Conservation (phyloP, 2,888 invertebrate species). For the Calliscelio sp. region DNA sequence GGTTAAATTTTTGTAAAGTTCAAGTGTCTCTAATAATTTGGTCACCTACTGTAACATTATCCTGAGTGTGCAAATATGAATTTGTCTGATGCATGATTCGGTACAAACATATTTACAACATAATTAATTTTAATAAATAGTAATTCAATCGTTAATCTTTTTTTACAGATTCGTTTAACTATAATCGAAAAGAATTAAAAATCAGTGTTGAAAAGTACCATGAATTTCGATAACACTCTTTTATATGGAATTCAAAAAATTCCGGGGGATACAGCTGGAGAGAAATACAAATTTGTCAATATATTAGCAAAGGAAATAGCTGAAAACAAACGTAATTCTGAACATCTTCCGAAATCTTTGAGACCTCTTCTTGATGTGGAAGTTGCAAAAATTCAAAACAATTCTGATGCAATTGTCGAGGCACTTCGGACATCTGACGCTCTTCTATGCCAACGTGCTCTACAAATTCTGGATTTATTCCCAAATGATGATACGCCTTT, state of each 20-base stretch:
- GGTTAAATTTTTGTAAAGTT: no score
- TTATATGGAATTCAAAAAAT: slow-evolving; percentile 80
- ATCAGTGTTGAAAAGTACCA: background rate
- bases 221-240: slow-evolving; percentile 1
- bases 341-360: slow-evolving; percentile 74
- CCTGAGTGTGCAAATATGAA: no score
- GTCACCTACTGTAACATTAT: no score
- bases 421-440: slow-evolving; percentile 81
- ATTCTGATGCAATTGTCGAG: slow-evolving; percentile 74
- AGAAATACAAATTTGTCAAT: slow-evolving; percentile 79
- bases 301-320: slow-evolving; percentile 60
- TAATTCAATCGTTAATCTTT: no score
- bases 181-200: no score
- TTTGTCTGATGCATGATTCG: no score
- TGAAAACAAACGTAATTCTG: slow-evolving; percentile 6
- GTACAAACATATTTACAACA: no score
- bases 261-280: slow-evolving; percentile 77
- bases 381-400: slow-evolving; percentile 76
- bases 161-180: no score
- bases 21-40: no score
- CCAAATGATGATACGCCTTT: slow-evolving; percentile 73
- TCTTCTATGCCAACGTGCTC: slow-evolving; percentile 78
- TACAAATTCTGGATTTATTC: slow-evolving; percentile 81
- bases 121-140: no score
- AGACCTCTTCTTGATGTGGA: slow-evolving; percentile 77